Evolutionary conservation across 2,797 vertebrate genomes (phyloP), one percentile per base, ranked within the genome.

Genomic region (Artibeus jamaicensis): DNA sequence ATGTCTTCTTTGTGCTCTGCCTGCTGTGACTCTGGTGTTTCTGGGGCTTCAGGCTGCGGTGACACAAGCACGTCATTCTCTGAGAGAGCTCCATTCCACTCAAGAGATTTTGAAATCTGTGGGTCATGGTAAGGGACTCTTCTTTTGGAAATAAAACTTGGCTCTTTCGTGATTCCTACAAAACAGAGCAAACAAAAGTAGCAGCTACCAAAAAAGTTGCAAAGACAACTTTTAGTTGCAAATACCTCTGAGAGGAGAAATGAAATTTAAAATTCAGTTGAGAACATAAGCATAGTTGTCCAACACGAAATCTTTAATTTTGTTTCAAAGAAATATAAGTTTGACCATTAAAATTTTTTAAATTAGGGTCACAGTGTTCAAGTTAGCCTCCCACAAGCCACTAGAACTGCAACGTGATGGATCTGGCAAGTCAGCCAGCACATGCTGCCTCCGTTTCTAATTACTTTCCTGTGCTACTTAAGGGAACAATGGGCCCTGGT

Each of bases 141-240:
- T 97, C 98, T 98, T 98, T 99, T 99, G 76, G 99, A 99, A 97
- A 98, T 98, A 97, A 99, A 99, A 92, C 98, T 98, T 87, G 99
- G 99, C 86, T 99, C 99, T 98, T 95, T 99, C 0, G 97, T 97
- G 91, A 99, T 99, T 97, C 99, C 99, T 99, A 95, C 82, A 98
- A 98, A 97, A 98, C 65, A 98, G 0, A 21, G 15, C 18, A 74
- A 5, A 89, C 22, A 96, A 93, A 95, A 91, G 87, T 10, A 86
- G 32, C 18, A 82, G 34, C 67, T 79, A 81, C 39, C 59, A 86
- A 89, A 89, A 79, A 83, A 86, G 55, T 91, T 46, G 95, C 50
- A 82, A 74, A 95, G 78, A 71, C 21, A 82, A 83, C 50, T 77
- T 65, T 81, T 48, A 95, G 71, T 74, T n/a, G n/a, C n/a, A n/a